Base-by-base conservation (phyloP, 2,888 invertebrate species). In the Caenorhabditis angaria region DNA sequence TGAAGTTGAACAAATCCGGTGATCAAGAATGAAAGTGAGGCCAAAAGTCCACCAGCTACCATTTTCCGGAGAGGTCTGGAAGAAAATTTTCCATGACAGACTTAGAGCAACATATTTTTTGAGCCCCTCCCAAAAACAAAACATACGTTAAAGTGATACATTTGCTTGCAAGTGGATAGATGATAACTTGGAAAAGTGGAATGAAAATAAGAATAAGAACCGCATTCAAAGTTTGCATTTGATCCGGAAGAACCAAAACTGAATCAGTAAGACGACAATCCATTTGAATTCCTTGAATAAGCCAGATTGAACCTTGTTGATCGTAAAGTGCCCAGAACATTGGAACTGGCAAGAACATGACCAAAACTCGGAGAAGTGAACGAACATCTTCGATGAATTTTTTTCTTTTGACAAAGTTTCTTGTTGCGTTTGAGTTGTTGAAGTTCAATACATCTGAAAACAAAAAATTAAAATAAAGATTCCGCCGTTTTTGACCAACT, bases 311-410 rank as follows among this genome's bases (percentile, higher is more conserved):
- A 24, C 94, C 94, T 91, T 94, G 95, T 88, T 97, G 97, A 88
- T 97, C 97, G 88, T 93, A 97, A 0, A 97, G 90, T 0, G 97
- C 94, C 96, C 96, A 97, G 89, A 97, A 99, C n/a, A 97, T 90
- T 0, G 97, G 97, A 28, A 96, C 89, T 32, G 87, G 87, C 5
- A 87, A 61, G 74, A 82, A 84, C 85, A 86, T 86, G 60, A 86
- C 75, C n/a, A 85, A 65, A 8, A 86, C 67, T 24, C 83, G 76
- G 32, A 85, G 73, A 27, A 86, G 76, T 1, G 79, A 75, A 27
- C 80, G 77, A 47, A 85, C 77, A 54, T 86, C 86, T 8, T 84
- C 82, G 41, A 86, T 73, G 65, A 84, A 83, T 35, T 75, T 65
- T n/a, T 24, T 70, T 68, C 80, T 82, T 80, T 25, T 78, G 77